Conservation (phyloP, 92 coral and sea anemone species). For the Pocillopora meandrina region DNA sequence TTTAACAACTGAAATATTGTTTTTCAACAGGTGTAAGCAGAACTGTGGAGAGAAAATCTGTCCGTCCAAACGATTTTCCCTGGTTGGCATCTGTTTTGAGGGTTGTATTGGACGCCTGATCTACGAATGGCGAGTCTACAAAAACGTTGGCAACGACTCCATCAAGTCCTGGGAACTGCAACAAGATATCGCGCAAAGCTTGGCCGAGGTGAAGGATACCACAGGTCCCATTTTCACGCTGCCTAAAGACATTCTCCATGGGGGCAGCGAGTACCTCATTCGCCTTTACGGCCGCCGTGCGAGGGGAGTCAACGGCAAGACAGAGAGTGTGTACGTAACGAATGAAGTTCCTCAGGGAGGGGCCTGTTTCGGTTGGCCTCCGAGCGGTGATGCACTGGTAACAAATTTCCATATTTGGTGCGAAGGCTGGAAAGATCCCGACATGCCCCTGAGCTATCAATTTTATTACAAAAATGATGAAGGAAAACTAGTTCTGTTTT, state of each 20-base stretch:
- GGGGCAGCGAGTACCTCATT: conserved; percentile 36
- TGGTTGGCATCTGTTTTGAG: conserved; percentile 41
- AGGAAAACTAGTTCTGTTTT: conserved; percentile 34
- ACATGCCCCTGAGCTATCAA: conserved; percentile 53
- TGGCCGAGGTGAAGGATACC: conserved; percentile 26
- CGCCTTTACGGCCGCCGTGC: conserved; percentile 42
- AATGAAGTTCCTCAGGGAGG: conserved; percentile 53
- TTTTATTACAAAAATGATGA: conserved; percentile 40
- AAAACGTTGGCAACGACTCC: conserved; percentile 1
- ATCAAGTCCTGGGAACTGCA: conserved; percentile 12
- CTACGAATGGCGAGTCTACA: conserved; percentile 60
- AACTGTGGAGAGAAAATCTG: conserved; percentile 50
- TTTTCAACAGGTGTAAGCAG: conserved; percentile 46
- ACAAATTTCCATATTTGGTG: conserved; percentile 49
- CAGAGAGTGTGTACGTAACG: conserved; percentile 30
- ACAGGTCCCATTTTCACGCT: conserved; percentile 43
- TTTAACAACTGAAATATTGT: too few relatives aligned
- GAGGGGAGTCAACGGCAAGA: conserved; percentile 40
- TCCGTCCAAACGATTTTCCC: conserved; percentile 48
- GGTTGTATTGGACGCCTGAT: conserved; percentile 49
- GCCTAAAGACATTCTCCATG: conserved; percentile 22
- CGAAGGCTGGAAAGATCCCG: conserved; percentile 52
- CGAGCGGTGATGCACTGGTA: conserved; percentile 43
- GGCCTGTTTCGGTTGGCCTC: conserved; percentile 42
- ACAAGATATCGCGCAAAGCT: conserved; percentile 10